A percentile compares a stretch with the other conserved stretches of the same genome.
These are phyloP conservation scores for Ephialtes manifestator DNA, from an alignment of 2,888 invertebrate species.

Conservation along the genomic window DNA sequence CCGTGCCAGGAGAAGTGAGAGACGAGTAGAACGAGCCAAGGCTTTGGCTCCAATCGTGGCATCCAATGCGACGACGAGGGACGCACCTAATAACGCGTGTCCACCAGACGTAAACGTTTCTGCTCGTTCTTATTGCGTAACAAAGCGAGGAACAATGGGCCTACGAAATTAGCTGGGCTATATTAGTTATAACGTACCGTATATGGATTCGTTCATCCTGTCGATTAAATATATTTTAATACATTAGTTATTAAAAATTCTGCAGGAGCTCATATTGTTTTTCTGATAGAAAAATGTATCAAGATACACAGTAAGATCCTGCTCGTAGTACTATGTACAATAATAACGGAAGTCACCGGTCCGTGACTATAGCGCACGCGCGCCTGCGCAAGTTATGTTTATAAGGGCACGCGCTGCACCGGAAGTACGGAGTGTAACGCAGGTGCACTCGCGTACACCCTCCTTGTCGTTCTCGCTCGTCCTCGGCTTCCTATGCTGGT, in stretches of 20 bases:
- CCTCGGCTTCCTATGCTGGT: slow-evolving; percentile 8
- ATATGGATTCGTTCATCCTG: neutral
- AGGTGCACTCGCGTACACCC: slow-evolving; percentile 72
- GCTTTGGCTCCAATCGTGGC: slow-evolving; percentile 55
- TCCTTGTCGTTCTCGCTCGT: slow-evolving; percentile 51
- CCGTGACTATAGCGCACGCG: slow-evolving; percentile 74
- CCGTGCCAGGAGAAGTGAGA: slow-evolving; percentile 57
- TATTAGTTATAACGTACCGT: neutral
- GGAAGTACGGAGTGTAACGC: slow-evolving; percentile 79
- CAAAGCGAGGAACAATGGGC: slow-evolving; percentile 46
- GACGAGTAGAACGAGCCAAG: slow-evolving; percentile 42
- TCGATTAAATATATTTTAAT: neutral
- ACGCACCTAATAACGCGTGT: slow-evolving; percentile 53
- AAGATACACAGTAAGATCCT: neutral
- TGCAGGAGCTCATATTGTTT: neutral
- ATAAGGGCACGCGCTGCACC: slow-evolving; percentile 81
- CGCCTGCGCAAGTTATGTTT: slow-evolving; percentile 75
- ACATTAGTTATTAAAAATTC: slow-evolving; percentile 1
- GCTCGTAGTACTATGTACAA: slow-evolving; percentile 13
- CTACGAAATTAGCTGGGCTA: slow-evolving; percentile 30
- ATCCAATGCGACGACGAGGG: slow-evolving; percentile 24
- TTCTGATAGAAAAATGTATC: neutral
- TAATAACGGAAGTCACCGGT: slow-evolving; percentile 68
- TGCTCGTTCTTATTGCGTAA: slow-evolving; percentile 48
- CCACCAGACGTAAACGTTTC: slow-evolving; percentile 38